Evolutionary conservation across 2,888 invertebrate species (phyloP), one percentile per base, ranked within the genome.

Genomic region (Endotricha flammealis): DNA sequence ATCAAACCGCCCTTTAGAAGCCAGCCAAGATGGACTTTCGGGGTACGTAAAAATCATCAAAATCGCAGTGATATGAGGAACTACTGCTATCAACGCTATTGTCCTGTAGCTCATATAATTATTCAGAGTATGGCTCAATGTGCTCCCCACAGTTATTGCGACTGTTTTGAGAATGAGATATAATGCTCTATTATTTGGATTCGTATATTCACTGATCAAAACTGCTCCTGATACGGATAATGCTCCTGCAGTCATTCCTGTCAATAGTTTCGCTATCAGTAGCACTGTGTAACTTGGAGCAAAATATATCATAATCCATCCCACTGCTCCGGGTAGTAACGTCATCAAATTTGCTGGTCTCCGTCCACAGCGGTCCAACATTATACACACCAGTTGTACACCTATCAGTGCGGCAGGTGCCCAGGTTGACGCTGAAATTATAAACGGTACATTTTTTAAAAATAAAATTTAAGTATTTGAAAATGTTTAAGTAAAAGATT

Each of bases 1-100:
- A 4, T 73, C 70, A 1, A 70, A 62, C n/a, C 72, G 66, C 1
- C 79, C 81, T 38, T 82, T 88, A 1, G 85, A 76, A 0, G 88
- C 75, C 25, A 91, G 54, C 90, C 90, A 92, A 8, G 80, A 72
- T 0, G 91, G 91, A 10, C 90, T 88, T 63, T 92, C 91, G 0
- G 89, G 89, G 45, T 89, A 67, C 0, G 87, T 78, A 5, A 69
- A 57, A 1, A 88, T 67, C 0, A 76, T 57, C 0, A 58, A 1
- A 1, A 74, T 29, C 0, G 72, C 51, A 1, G 62, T 1, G 0
- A 59, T 6, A 16, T 56, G 48, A 0, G 77, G 73, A 1, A 66
- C 17, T 2, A 69, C 3, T 1, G 56, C 47, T 0, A 64, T 31
- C 1, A 73, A 34, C 0, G 73, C 67, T 0, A 73, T 44, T 1